phyloP scores from a whole-genome alignment of 2,888 invertebrate genomes.

The Pediacus dermestoides region DNA sequence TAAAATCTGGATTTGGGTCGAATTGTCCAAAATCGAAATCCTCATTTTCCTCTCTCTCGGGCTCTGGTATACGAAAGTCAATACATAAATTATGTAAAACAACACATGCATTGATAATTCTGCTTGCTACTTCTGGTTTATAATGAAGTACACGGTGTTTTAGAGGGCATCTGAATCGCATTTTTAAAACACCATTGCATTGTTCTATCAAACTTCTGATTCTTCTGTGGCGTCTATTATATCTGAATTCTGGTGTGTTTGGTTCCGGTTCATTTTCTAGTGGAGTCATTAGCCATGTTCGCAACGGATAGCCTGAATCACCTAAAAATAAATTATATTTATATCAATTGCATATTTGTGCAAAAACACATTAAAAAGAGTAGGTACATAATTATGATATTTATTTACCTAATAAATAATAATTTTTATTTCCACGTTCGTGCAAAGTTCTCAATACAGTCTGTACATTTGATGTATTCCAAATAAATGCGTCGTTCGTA shows the following conservation, averaged over 20 bases:
- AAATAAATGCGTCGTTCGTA: too few species aligned
- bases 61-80: slow-evolving; percentile 5
- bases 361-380: too few species aligned
- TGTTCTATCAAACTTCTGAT: slow-evolving; percentile 15
- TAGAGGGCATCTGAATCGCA: slow-evolving; percentile 24
- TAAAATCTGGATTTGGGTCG: background rate
- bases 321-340: too few species aligned
- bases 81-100: slow-evolving; percentile 27
- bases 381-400: slow-evolving; percentile 12
- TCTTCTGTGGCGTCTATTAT: slow-evolving; percentile 6
- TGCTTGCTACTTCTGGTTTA: slow-evolving; percentile 17
- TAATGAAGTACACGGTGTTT: slow-evolving; percentile 27
- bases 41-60: slow-evolving; percentile 5
- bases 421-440: too few species aligned
- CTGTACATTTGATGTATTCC: too few species aligned
- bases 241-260: slow-evolving; percentile 8
- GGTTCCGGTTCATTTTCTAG: slow-evolving; percentile 6
- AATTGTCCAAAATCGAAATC: background rate
- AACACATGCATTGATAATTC: slow-evolving; percentile 24
- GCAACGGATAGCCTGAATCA: slow-evolving; percentile 16
- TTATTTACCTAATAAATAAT: too few species aligned
- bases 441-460: too few species aligned
- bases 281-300: slow-evolving; percentile 17
- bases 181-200: slow-evolving; percentile 26
- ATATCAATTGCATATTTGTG: too few species aligned